These are phyloP conservation scores for Batillaria attramentaria DNA, from an alignment of 1,140 invertebrate species.

Conservation along the genomic window DNA sequence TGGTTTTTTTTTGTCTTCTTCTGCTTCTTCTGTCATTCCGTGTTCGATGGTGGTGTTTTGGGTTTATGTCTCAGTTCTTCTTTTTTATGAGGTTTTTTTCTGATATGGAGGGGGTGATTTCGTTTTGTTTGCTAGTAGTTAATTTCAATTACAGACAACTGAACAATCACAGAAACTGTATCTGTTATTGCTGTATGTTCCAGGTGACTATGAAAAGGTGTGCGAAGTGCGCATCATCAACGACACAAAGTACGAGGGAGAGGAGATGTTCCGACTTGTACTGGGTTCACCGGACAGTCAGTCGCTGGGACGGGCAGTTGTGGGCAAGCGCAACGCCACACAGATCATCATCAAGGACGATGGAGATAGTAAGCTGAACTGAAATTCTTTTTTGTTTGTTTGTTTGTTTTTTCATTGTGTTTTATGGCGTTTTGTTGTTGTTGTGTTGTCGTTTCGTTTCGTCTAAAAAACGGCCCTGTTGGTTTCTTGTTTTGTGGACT, in stretches of 20 bases:
- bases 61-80: too few species aligned
- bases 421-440: too few species aligned
- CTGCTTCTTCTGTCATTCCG: too few species aligned
- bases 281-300: slow-evolving; percentile 66
- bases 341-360: slow-evolving; percentile 66
- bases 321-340: slow-evolving; percentile 64
- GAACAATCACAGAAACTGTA: too few species aligned
- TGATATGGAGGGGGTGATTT: too few species aligned
- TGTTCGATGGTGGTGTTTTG: too few species aligned
- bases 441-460: too few species aligned
- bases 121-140: too few species aligned
- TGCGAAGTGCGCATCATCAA: slow-evolving; percentile 68
- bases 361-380: slow-evolving; percentile 72
- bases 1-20: background rate
- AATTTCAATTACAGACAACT: too few species aligned
- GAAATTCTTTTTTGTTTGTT: too few species aligned
- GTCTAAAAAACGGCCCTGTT: background rate
- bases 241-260: slow-evolving; percentile 64
- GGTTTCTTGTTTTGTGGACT: background rate
- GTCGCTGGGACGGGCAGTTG: slow-evolving; percentile 55
- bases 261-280: slow-evolving; percentile 69
- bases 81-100: too few species aligned
- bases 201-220: slow-evolving; percentile 67
- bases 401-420: too few species aligned
- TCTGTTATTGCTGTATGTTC: background rate